These are phyloP conservation scores for Drosophila bipectinata DNA, from an alignment of 1,140 invertebrate genomes.

Conservation along the genomic window DNA sequence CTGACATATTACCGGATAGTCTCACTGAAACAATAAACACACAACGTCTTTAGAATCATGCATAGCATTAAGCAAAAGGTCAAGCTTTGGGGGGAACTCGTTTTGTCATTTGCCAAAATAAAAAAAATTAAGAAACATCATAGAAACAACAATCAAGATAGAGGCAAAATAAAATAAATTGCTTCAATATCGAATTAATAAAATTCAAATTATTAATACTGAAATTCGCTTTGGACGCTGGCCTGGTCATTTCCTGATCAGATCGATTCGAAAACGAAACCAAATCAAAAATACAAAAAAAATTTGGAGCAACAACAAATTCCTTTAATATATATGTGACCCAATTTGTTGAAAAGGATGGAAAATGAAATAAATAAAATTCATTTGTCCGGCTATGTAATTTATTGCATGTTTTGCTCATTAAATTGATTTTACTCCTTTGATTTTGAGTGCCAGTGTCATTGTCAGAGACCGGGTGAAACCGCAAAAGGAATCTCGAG, in stretches of 20 bases:
- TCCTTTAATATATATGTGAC: slow-evolving; percentile 51
- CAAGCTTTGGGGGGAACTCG: slow-evolving; percentile 56
- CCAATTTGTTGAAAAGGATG: slow-evolving; percentile 48
- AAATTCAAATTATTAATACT: slow-evolving; percentile 64
- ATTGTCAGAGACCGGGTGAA: slow-evolving; percentile 53
- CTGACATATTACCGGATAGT: slow-evolving; percentile 63
- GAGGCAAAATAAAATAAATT: slow-evolving; percentile 63
- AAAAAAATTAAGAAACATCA: slow-evolving; percentile 23
- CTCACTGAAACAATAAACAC: slow-evolving; percentile 54
- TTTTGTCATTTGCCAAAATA: slow-evolving; percentile 61
- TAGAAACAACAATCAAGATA: not conserved
- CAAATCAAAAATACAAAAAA: slow-evolving; percentile 15
- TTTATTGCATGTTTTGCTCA: slow-evolving; percentile 83
- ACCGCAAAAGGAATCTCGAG: slow-evolving; percentile 43
- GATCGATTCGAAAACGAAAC: slow-evolving; percentile 3
- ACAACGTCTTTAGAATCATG: slow-evolving; percentile 36
- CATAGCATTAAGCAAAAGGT: slow-evolving; percentile 62
- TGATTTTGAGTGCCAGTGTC: slow-evolving; percentile 83
- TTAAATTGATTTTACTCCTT: slow-evolving; percentile 80
- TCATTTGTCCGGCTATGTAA: slow-evolving; percentile 61
- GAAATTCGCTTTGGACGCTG: slow-evolving; percentile 36
- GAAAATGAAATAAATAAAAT: slow-evolving; percentile 47
- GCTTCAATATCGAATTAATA: slow-evolving; percentile 61
- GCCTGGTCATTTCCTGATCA: slow-evolving; percentile 48
- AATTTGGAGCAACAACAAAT: slow-evolving; percentile 13